These are phyloP conservation scores for Noctilio leporinus DNA, from an alignment of 2,113 vertebrate species.

Conservation along the genomic window DNA sequence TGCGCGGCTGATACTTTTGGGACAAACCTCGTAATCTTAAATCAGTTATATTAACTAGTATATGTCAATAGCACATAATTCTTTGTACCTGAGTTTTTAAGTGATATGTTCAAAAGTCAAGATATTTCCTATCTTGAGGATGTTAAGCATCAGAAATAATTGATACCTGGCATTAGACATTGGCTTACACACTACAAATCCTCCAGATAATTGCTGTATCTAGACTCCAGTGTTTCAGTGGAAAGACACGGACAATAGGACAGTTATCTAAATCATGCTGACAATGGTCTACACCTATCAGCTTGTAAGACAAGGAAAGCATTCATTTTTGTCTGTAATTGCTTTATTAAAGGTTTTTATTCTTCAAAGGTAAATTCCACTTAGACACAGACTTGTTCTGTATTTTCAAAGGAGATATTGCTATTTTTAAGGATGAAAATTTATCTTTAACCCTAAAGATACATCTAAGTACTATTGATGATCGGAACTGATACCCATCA, in stretches of 20 bases:
- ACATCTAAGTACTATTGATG: neutral
- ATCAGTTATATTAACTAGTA: neutral
- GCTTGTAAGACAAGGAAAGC: neutral
- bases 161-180: neutral
- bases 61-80: neutral
- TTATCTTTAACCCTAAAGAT: neutral
- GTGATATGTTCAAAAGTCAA: neutral
- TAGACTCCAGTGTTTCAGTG: neutral
- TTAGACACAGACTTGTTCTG: neutral
- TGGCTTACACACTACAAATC: neutral
- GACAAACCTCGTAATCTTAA: too few relatives aligned
- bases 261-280: neutral
- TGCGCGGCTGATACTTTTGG: too few relatives aligned
- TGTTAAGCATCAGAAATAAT: neutral
- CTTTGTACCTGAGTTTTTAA: neutral
- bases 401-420: neutral
- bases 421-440: neutral
- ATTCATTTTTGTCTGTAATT: neutral
- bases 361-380: neutral
- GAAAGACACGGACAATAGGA: neutral
- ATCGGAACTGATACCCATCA: neutral
- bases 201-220: neutral
- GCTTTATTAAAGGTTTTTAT: neutral
- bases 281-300: neutral
- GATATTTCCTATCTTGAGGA: too few relatives aligned